phyloP scores from a whole-genome alignment of 2,113 vertebrate species.

The Misgurnus anguillicaudatus region DNA sequence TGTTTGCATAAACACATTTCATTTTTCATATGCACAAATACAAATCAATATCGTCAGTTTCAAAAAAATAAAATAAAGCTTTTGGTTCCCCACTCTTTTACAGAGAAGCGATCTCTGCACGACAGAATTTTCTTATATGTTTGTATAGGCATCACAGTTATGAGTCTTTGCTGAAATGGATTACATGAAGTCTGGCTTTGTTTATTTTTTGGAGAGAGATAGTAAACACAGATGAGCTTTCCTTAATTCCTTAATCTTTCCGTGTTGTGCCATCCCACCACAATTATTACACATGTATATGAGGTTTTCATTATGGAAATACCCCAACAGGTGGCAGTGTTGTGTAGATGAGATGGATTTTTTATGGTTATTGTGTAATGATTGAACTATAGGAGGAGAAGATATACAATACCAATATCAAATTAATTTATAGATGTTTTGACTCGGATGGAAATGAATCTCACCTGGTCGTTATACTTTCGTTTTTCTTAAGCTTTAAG shows the following conservation, averaged over 20 bases:
- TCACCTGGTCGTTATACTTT: neutral
- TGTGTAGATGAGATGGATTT: slow-evolving; percentile 13
- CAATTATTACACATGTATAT: neutral
- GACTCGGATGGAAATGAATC: neutral
- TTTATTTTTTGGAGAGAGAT: slow-evolving; percentile 10
- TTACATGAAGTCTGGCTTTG: neutral
- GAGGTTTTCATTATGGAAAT: neutral
- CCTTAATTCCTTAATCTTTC: neutral
- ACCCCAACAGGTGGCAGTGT: slow-evolving; percentile 58
- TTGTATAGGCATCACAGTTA: slow-evolving; percentile 11
- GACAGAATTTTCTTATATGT: neutral
- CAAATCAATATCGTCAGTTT: slow-evolving; percentile 28
- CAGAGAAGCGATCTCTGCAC: neutral
- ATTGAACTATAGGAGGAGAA: neutral
- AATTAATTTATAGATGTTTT: neutral
- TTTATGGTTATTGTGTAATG: slow-evolving; percentile 1
- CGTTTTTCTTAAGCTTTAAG: slow-evolving; percentile 5
- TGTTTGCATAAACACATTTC: slow-evolving; percentile 57
- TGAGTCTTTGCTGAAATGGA: slow-evolving; percentile 3
- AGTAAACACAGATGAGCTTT: neutral
- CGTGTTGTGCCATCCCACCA: neutral
- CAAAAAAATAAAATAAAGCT: neutral
- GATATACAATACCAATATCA: neutral
- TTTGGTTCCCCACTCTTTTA: neutral
- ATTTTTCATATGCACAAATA: slow-evolving; percentile 44